Evolutionary conservation across 2,888 invertebrate genomes (phyloP), one percentile per base, ranked within the genome.

Genomic region (Achlya flavicornis): DNA sequence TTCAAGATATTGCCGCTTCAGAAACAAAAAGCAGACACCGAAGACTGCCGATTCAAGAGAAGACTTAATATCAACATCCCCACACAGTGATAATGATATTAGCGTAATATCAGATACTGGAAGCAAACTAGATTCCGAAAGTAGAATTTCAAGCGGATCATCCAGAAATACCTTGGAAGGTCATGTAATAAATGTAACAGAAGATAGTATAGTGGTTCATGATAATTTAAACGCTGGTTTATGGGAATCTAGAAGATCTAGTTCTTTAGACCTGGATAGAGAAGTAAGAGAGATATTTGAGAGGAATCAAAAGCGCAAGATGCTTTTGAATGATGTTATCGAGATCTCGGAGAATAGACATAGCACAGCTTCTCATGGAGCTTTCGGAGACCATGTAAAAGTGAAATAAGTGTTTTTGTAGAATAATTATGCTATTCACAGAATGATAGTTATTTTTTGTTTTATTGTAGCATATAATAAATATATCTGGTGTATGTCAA

Each of bases 1-100:
- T 67, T 91, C 96, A 0, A 95, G 94, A 75, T 94, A 94, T 74
- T 96, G 96, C 73, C 86, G 89, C 68, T 85, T 85, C 57, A 77
- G 65, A 14, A 83, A 72, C 59, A 85, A 76, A 61, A 75, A 74
- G 58, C 72, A 77, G 11, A 66, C 70, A 33, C 75, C 75, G 38
- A 67, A 74, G 6, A 81, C 74, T 64, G 68, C 73, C 3, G 66
- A 62, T 43, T 86, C 89, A 0, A 78, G 70, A 64, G 81, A 88
- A 61, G 76, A 81, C 43, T 65, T 90, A 3, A 78, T 86, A 57
- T 38, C 53, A 19, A 53, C 71, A 3, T 76, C 87, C 3, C 82
- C 85, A 0, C 69, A 71, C 46, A 53, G 72, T 12, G 76, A 70
- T 8, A 66, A 71, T 58, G 69, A 72, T 46, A 76, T 80, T 63